Evolutionary conservation across 23 tunicate genomes (phyloP).

Genomic region (Ascidia mentula): DNA sequence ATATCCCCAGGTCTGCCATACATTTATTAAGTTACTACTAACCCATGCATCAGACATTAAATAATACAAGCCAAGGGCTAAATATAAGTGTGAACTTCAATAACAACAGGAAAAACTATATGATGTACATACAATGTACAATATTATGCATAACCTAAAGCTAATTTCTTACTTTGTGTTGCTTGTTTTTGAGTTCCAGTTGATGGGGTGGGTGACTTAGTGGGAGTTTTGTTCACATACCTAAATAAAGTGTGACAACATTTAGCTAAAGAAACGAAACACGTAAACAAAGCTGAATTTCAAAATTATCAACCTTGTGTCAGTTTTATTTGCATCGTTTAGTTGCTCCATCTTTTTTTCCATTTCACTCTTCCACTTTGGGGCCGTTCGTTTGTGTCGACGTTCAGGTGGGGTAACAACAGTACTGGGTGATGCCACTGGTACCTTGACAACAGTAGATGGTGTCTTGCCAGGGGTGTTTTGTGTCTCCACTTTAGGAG

Average conservation of each 20-base stretch:
- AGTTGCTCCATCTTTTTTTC: slow-evolving; percentile 67
- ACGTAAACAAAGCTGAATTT: neutral
- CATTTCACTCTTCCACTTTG: slow-evolving; percentile 57
- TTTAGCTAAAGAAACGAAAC: neutral
- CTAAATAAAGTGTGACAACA: neutral
- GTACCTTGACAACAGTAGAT: no score
- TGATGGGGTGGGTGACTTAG: neutral
- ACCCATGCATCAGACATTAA: no score
- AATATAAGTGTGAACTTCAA: no score
- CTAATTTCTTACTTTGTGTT: neutral
- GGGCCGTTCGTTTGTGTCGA: slow-evolving; percentile 25
- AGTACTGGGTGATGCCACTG: neutral
- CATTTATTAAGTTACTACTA: no score
- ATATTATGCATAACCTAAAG: neutral
- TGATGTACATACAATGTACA: neutral
- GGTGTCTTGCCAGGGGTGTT: neutral
- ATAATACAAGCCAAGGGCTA: no score
- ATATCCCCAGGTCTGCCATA: no score
- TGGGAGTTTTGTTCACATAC: neutral
- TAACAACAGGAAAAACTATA: no score
- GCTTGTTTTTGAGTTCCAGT: neutral
- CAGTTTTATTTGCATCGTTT: slow-evolving; percentile 47
- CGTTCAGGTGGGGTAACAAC: neutral
- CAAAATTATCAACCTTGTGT: slow-evolving; percentile 26
- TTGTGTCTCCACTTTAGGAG: no score